These are phyloP conservation scores for Anguilla megastoma DNA, from an alignment of 2,797 vertebrate genomes.

Conservation along the genomic window DNA sequence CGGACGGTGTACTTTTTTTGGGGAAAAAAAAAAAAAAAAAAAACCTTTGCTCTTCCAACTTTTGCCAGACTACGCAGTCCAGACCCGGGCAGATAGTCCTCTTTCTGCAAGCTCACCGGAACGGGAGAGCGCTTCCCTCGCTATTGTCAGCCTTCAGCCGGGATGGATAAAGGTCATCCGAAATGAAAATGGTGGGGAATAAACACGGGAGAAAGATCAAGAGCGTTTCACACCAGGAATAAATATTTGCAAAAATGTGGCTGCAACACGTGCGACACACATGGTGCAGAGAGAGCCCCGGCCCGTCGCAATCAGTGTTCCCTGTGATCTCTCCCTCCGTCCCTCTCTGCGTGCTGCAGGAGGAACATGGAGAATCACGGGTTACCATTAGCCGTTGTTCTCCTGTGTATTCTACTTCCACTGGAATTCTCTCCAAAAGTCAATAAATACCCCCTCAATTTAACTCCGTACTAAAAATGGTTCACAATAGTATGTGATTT, in stretches of 20 bases:
- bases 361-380: slow-evolving; percentile 30
- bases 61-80: slow-evolving; percentile 39
- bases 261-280: slow-evolving; percentile 78
- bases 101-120: slow-evolving; percentile 37
- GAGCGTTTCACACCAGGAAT: slow-evolving; percentile 77
- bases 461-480: slow-evolving; percentile 16
- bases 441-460: slow-evolving; percentile 1
- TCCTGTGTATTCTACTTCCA: slow-evolving; percentile 25
- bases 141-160: slow-evolving; percentile 66
- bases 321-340: slow-evolving; percentile 36
- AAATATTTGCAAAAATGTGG: slow-evolving; percentile 81
- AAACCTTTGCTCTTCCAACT: slow-evolving; percentile 66
- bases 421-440: slow-evolving; percentile 22
- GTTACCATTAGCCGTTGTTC: slow-evolving; percentile 39
- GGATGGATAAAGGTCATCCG: slow-evolving; percentile 67
- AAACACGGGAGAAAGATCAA: slow-evolving; percentile 79
- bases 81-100: slow-evolving; percentile 52
- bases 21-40: slow-evolving; percentile 27
- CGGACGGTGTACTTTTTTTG: slow-evolving; percentile 60
- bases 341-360: background rate
- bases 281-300: slow-evolving; percentile 65
- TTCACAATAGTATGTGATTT: background rate
- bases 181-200: slow-evolving; percentile 73
- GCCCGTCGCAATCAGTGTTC: slow-evolving; percentile 54
- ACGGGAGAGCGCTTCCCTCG: slow-evolving; percentile 38